phyloP scores from a whole-genome alignment of 2,797 vertebrate genomes.

The Gobionotothen gibberifrons region DNA sequence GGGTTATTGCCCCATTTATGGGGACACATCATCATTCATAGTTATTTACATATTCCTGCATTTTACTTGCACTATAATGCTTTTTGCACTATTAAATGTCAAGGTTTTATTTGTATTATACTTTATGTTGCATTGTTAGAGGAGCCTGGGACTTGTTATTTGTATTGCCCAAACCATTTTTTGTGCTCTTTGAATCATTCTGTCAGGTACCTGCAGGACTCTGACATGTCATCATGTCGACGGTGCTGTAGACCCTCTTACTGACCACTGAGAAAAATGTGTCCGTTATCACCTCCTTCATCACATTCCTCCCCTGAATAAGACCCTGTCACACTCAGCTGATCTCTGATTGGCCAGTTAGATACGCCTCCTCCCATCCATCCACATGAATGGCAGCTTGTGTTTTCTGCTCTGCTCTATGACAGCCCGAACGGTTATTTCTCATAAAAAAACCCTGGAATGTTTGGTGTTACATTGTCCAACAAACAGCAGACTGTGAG shows the following conservation, averaged over 20 bases:
- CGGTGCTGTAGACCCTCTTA: background rate
- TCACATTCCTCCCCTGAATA: constrained; percentile 42
- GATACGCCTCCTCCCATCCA: constrained; percentile 34
- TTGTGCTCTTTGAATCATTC: too few species aligned
- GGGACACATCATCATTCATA: too few species aligned
- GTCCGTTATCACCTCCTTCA: constrained; percentile 9
- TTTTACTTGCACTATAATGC: too few species aligned
- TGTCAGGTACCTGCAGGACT: background rate
- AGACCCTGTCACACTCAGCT: constrained; percentile 20
- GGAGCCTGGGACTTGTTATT: too few species aligned
- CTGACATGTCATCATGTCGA: background rate
- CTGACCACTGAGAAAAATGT: background rate
- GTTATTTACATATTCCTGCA: too few species aligned
- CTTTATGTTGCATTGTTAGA: too few species aligned
- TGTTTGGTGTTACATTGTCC: constrained; percentile 65
- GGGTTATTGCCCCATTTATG: background rate
- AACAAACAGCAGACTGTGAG: constrained; percentile 60
- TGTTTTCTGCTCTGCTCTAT: constrained; percentile 54
- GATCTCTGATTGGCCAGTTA: constrained; percentile 40
- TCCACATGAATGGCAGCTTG: constrained; percentile 67
- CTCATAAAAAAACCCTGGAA: constrained; percentile 36
- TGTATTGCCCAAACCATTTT: too few species aligned
- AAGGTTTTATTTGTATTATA: too few species aligned
- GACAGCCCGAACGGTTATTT: constrained; percentile 32
- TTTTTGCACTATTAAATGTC: too few species aligned